Percentiles rank a stretch among this genome's conserved stretches.
These are phyloP conservation scores for Hypanus sabinus DNA, from an alignment of 2,113 vertebrate species.

Conservation along the genomic window DNA sequence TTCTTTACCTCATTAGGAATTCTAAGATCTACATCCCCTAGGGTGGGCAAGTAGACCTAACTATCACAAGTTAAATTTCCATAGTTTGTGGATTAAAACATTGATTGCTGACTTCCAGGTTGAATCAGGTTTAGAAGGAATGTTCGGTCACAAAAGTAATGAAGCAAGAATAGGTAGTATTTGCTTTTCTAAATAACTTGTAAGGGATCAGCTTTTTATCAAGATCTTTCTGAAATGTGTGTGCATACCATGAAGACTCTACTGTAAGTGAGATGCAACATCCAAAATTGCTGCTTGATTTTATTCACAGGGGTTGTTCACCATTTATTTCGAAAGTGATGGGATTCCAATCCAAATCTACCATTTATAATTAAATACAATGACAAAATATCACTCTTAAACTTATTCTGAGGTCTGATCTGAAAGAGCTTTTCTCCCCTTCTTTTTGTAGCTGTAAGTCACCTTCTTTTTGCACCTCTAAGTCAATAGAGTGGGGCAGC, in stretches of 20 bases:
- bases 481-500: too few relatives aligned
- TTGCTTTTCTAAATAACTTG: background rate
- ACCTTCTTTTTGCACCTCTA: too few relatives aligned
- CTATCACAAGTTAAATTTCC: background rate
- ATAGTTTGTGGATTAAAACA: background rate
- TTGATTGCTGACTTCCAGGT: background rate
- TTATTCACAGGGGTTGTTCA: background rate
- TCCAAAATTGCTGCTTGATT: background rate
- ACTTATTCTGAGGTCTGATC: background rate
- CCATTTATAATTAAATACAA: background rate
- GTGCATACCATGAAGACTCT: background rate
- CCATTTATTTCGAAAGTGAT: background rate
- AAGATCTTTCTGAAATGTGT: background rate
- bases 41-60: background rate
- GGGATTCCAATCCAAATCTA: background rate
- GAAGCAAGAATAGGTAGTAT: background rate
- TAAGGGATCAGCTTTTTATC: background rate
- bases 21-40: background rate
- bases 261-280: background rate
- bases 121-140: background rate
- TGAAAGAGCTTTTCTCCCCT: background rate
- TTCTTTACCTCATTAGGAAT: background rate
- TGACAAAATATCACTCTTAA: background rate
- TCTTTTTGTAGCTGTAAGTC: background rate
- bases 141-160: background rate